Evolutionary conservation across 2,113 vertebrate genomes (phyloP).

Genomic region (Spheniscus mendiculus): DNA sequence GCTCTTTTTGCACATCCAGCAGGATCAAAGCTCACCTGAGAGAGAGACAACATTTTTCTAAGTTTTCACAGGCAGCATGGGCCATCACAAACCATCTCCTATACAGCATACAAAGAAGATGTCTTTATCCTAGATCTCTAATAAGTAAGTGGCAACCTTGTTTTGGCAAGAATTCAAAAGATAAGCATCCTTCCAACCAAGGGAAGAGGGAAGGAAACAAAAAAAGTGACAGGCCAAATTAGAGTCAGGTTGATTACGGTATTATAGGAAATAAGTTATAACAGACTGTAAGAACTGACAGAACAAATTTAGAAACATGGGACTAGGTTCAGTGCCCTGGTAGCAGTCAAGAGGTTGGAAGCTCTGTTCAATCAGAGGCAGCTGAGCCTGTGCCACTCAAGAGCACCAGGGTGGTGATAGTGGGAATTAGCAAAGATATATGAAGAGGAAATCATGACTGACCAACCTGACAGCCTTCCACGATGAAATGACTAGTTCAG

Average conservation of each 20-base stretch:
- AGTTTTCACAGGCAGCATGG: background rate
- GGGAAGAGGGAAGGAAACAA: background rate
- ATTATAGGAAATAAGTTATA: background rate
- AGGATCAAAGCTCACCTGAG: background rate
- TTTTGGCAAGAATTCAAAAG: background rate
- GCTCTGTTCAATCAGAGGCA: background rate
- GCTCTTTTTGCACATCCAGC: background rate
- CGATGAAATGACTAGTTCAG: background rate
- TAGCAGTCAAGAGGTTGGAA: background rate
- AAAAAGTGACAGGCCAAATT: background rate
- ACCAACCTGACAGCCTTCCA: background rate
- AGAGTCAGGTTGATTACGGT: background rate
- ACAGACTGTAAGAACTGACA: background rate
- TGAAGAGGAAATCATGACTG: background rate
- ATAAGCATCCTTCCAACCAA: background rate
- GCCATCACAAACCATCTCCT: background rate
- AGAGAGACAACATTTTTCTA: background rate
- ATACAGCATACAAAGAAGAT: background rate
- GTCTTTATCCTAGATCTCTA: background rate
- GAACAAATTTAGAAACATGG: background rate
- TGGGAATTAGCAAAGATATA: background rate
- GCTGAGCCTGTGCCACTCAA: background rate
- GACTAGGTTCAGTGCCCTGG: background rate
- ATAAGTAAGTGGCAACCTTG: background rate
- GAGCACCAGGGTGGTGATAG: background rate